Evolutionary conservation across 1,140 invertebrate genomes (phyloP), one percentile per base, ranked within the genome.

Genomic region (Drosophila eugracilis): DNA sequence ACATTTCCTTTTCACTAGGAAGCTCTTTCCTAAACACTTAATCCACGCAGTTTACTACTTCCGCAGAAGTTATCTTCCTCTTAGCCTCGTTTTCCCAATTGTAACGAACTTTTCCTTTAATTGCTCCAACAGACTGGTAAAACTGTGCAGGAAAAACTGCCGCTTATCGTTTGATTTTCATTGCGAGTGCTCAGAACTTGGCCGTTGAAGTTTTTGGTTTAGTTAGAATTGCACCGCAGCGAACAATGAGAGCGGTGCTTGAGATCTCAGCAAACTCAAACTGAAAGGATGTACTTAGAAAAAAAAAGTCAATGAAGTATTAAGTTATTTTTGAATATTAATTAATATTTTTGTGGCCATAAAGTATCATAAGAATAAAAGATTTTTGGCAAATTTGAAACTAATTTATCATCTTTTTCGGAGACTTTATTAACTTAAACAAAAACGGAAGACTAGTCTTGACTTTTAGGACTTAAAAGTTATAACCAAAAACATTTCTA

Each of bases 111-210:
- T 85, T 78, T 50, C 28, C 36, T 75, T 84, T 84, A 84, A 84
- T 85, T 84, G 79, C 79, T 62, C 24, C 19, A 37, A 34, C 80
- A 84, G 79, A 84, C 54, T 84, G 42, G 41, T 55, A 78, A 71
- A 60, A 37, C 42, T 42, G 58, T 59, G 15, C 30, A 32, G 53
- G 66, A 72, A 83, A 78, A 78, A 84, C 75, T 72, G 71, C 37
- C 71, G 72, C 80, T 84, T 84, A 84, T 84, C 79, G 79, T 76
- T 79, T 52, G 73, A 81, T 81, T 81, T 53, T 70, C 66, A 67
- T 57, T 77, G 66, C 47, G 47, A 81, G 59, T 67, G 39, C 44
- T 41, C 54, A 54, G 52, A 63, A 83, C 75, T 81, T 73, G 42
- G 50, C 28, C 74, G 63, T 70, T 80, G 34, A 41, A 71, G 74